Conservation (phyloP, 2,888 invertebrate species). For the Tetrapedia diversipes region DNA sequence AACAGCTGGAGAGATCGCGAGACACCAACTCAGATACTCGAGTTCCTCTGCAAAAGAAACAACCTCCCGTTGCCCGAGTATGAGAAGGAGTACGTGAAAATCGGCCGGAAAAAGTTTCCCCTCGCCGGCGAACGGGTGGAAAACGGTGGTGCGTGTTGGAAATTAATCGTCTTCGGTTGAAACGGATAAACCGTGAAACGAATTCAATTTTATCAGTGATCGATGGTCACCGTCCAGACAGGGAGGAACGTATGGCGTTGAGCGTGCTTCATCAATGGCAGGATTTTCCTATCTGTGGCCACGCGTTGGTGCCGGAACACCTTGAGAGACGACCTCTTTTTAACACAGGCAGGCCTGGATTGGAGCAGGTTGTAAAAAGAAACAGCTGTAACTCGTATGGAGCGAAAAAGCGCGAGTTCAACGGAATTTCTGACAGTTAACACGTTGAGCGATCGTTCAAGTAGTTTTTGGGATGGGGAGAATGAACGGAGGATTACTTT, state of each 20-base stretch:
- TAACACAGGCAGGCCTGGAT: conserved; percentile 88
- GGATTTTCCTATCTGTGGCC: conserved; percentile 90
- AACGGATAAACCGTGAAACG: too few relatives aligned
- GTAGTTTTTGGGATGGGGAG: too few relatives aligned
- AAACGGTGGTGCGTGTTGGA: conserved; percentile 27
- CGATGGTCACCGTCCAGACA: conserved; percentile 81
- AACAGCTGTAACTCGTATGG: neutral
- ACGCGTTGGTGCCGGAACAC: conserved; percentile 93
- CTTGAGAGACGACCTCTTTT: conserved; percentile 93
- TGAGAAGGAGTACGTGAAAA: conserved; percentile 83
- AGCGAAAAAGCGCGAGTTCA: neutral
- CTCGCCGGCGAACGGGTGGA: conserved; percentile 42
- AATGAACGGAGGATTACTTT: too few relatives aligned
- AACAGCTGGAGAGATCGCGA: conserved; percentile 91
- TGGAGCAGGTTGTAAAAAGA: conserved; percentile 86
- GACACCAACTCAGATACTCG: conserved; percentile 89
- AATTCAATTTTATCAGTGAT: conserved; percentile 25
- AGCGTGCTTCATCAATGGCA: conserved; percentile 90
- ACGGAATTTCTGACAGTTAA: neutral
- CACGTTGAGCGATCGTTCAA: too few relatives aligned
- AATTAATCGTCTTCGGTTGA: neutral
- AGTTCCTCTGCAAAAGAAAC: conserved; percentile 87
- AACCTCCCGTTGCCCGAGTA: conserved; percentile 86
- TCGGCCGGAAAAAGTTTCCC: conserved; percentile 83
- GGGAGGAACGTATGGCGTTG: conserved; percentile 90